Conservation (phyloP, 2,113 vertebrate species). For the Erpornis zantholeuca region DNA sequence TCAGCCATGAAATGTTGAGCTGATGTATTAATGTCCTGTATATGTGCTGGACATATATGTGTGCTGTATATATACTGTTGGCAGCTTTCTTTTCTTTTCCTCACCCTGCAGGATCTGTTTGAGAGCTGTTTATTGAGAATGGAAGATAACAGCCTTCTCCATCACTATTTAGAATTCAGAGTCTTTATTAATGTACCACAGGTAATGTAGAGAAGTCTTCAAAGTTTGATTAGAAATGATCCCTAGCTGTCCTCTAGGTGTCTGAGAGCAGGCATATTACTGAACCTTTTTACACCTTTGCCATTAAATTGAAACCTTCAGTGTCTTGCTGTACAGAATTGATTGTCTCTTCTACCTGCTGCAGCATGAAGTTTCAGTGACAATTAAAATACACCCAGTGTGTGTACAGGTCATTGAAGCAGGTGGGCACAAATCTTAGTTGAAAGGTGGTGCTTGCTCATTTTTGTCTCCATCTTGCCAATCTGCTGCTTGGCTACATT, state of each 20-base stretch:
- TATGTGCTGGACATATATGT: too few species aligned
- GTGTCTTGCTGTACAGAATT: neutral
- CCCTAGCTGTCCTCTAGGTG: neutral
- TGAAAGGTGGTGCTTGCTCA: neutral
- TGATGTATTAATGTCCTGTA: neutral
- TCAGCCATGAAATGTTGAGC: neutral
- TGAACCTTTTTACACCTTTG: neutral
- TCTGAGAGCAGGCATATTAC: neutral
- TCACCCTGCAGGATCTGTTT: conserved; percentile 79
- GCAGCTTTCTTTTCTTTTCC: neutral
- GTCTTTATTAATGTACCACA: conserved; percentile 79
- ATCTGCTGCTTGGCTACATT: neutral
- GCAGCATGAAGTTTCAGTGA: neutral
- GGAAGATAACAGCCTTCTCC: conserved; percentile 79
- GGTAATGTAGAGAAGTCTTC: conserved; percentile 61
- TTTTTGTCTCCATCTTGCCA: neutral
- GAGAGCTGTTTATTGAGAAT: conserved; percentile 81
- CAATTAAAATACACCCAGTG: neutral
- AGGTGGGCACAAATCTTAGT: neutral
- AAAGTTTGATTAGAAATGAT: neutral
- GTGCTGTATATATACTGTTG: too few species aligned
- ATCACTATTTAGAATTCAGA: conserved; percentile 83
- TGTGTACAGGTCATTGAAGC: neutral
- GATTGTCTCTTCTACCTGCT: neutral
- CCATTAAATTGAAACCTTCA: neutral